These are phyloP conservation scores for Lithobates sylvaticus DNA, from an alignment of 2,797 vertebrate genomes.

Conservation along the genomic window DNA sequence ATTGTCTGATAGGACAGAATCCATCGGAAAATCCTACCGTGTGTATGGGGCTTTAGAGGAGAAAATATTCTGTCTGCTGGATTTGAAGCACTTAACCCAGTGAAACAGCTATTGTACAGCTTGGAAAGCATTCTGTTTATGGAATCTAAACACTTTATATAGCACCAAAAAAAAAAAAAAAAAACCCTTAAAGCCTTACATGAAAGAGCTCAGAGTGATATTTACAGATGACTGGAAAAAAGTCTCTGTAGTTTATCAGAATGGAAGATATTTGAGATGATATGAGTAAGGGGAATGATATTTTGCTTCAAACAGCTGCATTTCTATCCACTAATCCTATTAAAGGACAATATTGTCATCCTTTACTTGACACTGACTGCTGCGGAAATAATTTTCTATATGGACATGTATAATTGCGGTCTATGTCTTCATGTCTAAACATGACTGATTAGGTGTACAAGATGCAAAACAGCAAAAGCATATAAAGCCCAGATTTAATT, in stretches of 20 bases:
- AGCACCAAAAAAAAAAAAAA: neutral
- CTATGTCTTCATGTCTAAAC: no score
- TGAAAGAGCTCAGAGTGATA: neutral
- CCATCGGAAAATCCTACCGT: no score
- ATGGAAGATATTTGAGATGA: neutral
- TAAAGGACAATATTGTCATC: neutral
- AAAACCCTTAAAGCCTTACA: neutral
- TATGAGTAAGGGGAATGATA: neutral
- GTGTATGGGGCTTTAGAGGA: no score
- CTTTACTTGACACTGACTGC: neutral
- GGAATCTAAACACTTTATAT: neutral
- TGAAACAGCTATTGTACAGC: constrained; percentile 2
- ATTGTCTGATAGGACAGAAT: no score
- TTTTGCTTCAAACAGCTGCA: neutral
- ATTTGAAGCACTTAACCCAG: constrained; percentile 2
- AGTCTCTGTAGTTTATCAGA: neutral
- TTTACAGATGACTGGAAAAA: neutral
- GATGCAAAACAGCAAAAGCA: no score
- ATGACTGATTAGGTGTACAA: no score
- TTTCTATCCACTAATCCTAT: neutral
- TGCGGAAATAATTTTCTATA: neutral
- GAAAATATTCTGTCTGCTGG: neutral
- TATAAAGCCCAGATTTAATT: no score
- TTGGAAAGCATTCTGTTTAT: constrained; percentile 12
- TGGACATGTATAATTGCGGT: neutral